Base-by-base conservation (phyloP, 1,140 invertebrate genomes). In the Rhynchophorus ferrugineus region DNA sequence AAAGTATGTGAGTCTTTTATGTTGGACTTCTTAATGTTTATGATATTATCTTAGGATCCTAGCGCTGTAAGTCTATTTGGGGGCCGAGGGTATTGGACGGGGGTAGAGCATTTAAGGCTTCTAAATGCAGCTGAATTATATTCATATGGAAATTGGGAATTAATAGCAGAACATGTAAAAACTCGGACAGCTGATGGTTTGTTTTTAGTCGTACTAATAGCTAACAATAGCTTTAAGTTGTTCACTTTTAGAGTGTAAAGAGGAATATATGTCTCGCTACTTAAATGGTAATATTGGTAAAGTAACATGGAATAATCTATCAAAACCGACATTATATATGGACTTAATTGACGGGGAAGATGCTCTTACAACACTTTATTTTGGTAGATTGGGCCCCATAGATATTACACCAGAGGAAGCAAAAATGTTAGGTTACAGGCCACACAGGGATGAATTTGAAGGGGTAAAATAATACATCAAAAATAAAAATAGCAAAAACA, bases 71-170 rank as follows among this genome's bases (percentile, higher is more conserved):
- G 82, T 58, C 79, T 89, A 63, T 88, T 86, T 63, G 79, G 79
- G 52, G 84, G 84, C 3, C 76, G 79, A 61, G 83, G 80, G 21
- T 83, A 80, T 63, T 98, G 93, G 93, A 88, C 87, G 39, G 87
- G 90, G 0, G 79, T 82, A 63, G 93, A 96, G 77, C 89, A 96
- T 72, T 78, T 94, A 37, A 79, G 85, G 61, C 73, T 98, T 56
- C 71, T 98, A 56, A 91, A 95, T 75, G 90, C 91, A 9, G 91
- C 96, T 59, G 92, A 96, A 75, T 84, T 91, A 65, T 95, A 87
- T 77, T 91, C 93, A 8, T 95, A 92, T 77, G 92, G 92, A 22
- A 96, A 95, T 70, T 97, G 93, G 89, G 87, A 91, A 70, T 85
- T 90, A 67, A 88, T 93, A 51, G 83, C 85, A 53, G 81, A 84